phyloP scores from a whole-genome alignment of 1,140 invertebrate genomes.

The Oreohelix idahoensis region DNA sequence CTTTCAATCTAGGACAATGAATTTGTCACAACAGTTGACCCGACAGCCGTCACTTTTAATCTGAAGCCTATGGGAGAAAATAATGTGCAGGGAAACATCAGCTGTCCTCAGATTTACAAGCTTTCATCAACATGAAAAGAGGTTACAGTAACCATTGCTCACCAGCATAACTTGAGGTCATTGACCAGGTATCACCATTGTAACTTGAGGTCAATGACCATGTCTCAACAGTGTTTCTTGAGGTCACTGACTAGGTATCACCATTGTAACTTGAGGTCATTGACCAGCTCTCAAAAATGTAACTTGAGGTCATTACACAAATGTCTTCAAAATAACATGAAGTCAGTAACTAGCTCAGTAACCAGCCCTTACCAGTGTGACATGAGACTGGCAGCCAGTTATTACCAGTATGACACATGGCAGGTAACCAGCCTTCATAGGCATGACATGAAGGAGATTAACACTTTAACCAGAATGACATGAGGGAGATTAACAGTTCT shows the following conservation, averaged over 20 bases:
- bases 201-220: no score
- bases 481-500: no score
- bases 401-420: neutral
- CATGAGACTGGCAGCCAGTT: neutral
- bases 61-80: conserved; percentile 16
- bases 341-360: neutral
- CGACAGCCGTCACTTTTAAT: conserved; percentile 1
- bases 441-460: no score
- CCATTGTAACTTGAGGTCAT: neutral
- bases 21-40: conserved; percentile 1
- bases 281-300: neutral
- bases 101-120: neutral
- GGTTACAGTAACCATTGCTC: no score
- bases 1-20: conserved; percentile 8
- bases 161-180: no score
- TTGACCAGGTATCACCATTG: no score
- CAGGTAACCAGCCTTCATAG: no score
- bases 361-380: neutral
- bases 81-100: conserved; percentile 1
- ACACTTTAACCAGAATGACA: no score
- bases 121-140: conserved; percentile 24
- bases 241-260: no score
- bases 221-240: no score
- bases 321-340: neutral
- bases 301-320: neutral